Percentiles rank a stretch among this genome's conserved stretches.
These are phyloP conservation scores for Poicephalus gulielmi DNA, from an alignment of 2,113 vertebrate species.

Conservation along the genomic window DNA sequence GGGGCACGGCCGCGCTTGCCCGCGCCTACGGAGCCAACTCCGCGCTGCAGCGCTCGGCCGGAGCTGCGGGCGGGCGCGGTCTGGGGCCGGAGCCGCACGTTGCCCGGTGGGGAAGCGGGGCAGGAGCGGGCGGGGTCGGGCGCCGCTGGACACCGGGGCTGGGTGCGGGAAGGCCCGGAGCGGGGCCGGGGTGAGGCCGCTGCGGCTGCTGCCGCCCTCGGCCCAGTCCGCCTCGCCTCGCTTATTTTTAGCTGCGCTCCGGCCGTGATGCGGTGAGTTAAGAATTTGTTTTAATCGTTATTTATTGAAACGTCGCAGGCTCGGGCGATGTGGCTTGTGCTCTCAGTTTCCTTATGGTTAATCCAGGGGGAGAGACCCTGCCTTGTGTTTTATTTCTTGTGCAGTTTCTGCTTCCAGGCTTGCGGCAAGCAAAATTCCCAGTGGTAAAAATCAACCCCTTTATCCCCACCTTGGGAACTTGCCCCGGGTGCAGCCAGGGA, in stretches of 20 bases:
- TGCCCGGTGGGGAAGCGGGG: no score
- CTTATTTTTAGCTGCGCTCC: not conserved
- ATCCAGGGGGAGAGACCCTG: not conserved
- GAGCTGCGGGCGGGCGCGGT: no score
- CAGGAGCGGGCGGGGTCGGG: no score
- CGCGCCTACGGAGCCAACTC: no score
- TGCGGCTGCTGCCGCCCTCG: not conserved
- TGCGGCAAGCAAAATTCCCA: not conserved
- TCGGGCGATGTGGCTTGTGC: not conserved
- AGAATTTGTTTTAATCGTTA: not conserved
- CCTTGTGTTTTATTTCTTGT: not conserved
- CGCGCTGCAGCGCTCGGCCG: no score
- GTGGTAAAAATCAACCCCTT: not conserved
- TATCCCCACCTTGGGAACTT: not conserved
- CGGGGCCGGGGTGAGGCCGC: not conserved
- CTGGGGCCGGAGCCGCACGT: no score
- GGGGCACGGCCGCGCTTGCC: no score
- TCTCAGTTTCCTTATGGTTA: not conserved
- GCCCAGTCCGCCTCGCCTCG: not conserved
- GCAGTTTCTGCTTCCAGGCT: not conserved
- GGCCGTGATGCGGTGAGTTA: not conserved
- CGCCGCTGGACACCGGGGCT: no score
- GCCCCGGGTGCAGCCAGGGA: not conserved
- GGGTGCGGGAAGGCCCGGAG: not conserved
- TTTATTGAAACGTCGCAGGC: not conserved